Conservation (phyloP, 2,888 invertebrate genomes). For the Fabriciana adippe region DNA sequence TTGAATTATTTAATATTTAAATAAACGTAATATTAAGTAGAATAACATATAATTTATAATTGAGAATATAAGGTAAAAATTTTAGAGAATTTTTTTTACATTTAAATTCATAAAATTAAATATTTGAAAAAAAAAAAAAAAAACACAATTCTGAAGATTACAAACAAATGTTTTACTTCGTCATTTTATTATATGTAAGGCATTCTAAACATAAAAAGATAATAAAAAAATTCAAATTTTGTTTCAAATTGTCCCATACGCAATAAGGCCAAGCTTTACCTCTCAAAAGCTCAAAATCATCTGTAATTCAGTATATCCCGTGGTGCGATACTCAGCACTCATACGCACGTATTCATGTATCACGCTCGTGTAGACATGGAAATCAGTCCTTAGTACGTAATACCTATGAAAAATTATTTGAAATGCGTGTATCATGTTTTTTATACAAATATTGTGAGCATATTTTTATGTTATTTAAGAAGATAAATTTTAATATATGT, state of each 20-base stretch:
- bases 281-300: constrained; percentile 9
- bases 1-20: not conserved
- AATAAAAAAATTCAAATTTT: no score
- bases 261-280: not conserved
- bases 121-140: no score
- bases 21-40: not conserved
- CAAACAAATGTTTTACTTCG: no score
- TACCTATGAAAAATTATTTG: not conserved
- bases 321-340: not conserved
- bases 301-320: no score
- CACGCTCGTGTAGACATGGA: not conserved
- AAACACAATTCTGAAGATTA: no score
- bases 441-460: not conserved
- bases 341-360: constrained; percentile 3
- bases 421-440: not conserved
- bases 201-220: no score
- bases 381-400: not conserved
- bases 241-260: not conserved
- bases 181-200: no score
- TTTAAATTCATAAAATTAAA: no score
- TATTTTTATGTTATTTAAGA: no score
- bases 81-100: not conserved
- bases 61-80: constrained; percentile 10
- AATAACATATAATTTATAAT: not conserved
- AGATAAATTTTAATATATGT: no score